Base-by-base conservation (phyloP, 2,113 vertebrate species). In the Clinocottus analis region DNA sequence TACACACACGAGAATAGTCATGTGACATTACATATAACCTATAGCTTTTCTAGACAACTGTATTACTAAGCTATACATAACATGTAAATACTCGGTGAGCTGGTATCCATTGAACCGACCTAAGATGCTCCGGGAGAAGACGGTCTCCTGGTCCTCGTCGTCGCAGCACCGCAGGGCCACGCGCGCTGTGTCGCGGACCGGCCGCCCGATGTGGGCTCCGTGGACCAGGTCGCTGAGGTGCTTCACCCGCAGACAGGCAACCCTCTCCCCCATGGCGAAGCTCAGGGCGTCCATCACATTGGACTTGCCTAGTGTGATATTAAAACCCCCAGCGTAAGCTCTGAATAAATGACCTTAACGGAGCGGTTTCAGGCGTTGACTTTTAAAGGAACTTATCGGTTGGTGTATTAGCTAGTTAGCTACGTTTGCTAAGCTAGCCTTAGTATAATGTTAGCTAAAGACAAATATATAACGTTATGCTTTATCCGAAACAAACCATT, bases 271-370 rank as follows among this genome's bases (percentile, higher is more conserved):
- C 85, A 97, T 89, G 47, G 94, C 97, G 81, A 99, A 99, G 85
- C 98, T 97, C 85, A 98, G 83, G 14, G 98, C 98, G 81, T 99
- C 98, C 97, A 99, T 99, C 67, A 99, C 89, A 51, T 99, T 99
- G 19, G 98, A 99, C 84, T 99, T 99, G 3, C 98, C 97, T 92
- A n/a, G 2, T 19, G 37, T 29, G 8, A 14, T 9, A 37, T 25
- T 43, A 6, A 53, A 31, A 43, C n/a, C 4, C 49, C 64, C 2
- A 35, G 8, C 5, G 37, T 37, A 1, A n/a, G 13, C 1, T 43
- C 21, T 27, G 33, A 51, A 14, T 7, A 29, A 56, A 39, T 37
- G 35, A 37, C 35, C 7, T 37, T 37, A 37, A 37, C 7, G 8
- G 7, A 37, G 8, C 35, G 35, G 35, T 37, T 37, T 9, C 35